These are phyloP conservation scores for Sminthurides aquaticus DNA, from an alignment of 2,888 invertebrate genomes.

Conservation along the genomic window DNA sequence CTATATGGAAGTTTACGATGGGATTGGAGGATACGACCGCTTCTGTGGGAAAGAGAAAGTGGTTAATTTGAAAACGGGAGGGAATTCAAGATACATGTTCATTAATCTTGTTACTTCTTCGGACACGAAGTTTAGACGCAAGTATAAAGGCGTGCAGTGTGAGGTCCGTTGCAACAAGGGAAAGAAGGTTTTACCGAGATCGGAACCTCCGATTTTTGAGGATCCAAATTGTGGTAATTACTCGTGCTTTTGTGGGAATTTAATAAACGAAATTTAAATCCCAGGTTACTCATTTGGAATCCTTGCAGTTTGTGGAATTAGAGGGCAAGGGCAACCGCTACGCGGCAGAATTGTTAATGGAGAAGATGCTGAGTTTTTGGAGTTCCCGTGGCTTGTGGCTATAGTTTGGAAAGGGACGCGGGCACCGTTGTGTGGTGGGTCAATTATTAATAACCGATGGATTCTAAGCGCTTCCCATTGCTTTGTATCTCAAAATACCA, in stretches of 20 bases:
- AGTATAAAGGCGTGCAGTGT: neutral
- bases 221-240: neutral
- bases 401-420: constrained; percentile 32
- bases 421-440: constrained; percentile 26
- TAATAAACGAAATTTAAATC: no score
- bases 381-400: constrained; percentile 39
- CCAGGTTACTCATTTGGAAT: no score
- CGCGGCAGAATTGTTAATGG: constrained; percentile 35
- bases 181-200: neutral
- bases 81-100: neutral
- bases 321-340: constrained; percentile 22
- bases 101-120: neutral
- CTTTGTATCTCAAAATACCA: constrained; percentile 14
- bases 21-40: no score
- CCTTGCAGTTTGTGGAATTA: constrained; percentile 36
- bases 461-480: constrained; percentile 35
- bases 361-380: constrained; percentile 30
- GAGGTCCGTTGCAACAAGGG: neutral
- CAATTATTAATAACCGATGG: constrained; percentile 16
- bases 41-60: neutral
- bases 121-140: neutral
- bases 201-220: neutral
- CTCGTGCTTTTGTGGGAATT: no score
- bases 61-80: neutral
- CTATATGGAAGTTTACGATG: no score